Evolutionary conservation across 2,888 invertebrate genomes (phyloP), one percentile per base, ranked within the genome.

Genomic region (Hyppa rectilinea): DNA sequence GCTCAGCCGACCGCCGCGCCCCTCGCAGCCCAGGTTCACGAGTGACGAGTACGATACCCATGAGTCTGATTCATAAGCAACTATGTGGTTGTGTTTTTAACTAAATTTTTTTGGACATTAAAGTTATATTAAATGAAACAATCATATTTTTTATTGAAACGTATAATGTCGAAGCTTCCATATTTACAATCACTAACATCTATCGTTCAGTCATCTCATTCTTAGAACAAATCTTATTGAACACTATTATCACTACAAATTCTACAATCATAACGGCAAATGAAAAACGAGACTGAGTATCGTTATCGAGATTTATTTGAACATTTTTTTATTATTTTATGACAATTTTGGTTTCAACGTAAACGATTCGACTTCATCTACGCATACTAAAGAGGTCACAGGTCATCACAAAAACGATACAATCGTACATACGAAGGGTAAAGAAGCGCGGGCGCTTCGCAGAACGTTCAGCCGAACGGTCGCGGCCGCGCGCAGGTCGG

Each of bases 181-280:
- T 95, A 95, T 95, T 93, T 95, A 95, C 95, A 95, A 94, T 93
- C 92, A 93, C 94, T 95, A 95, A 93, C 89, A 89, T 90, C 94
- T 95, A 92, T 92, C 95, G 92, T 94, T 95, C 95, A 95, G 95
- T 95, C 95, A 93, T 94, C 92, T 90, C 92, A 91, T 92, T 91
- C 92, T 93, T 92, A 94, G 91, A 94, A 93, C 92, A 91, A 92
- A 91, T 87, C 90, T 93, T 94, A 94, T 91, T 90, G 94, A 95
- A 95, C 95, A 95, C 95, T 95, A 95, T 93, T 94, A 95, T 94
- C 95, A 95, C 95, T 95, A 95, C 94, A 88, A 90, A 92, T 89
- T 92, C 90, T 85, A 93, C 92, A 91, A 93, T 93, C 92, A 92
- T 93, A 94, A 94, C 94, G 89, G 94, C 94, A 93, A 94, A 94